Evolutionary conservation across 2,113 vertebrate genomes (phyloP), one percentile per base, ranked within the genome.

Genomic region (Stictonetta naevosa): DNA sequence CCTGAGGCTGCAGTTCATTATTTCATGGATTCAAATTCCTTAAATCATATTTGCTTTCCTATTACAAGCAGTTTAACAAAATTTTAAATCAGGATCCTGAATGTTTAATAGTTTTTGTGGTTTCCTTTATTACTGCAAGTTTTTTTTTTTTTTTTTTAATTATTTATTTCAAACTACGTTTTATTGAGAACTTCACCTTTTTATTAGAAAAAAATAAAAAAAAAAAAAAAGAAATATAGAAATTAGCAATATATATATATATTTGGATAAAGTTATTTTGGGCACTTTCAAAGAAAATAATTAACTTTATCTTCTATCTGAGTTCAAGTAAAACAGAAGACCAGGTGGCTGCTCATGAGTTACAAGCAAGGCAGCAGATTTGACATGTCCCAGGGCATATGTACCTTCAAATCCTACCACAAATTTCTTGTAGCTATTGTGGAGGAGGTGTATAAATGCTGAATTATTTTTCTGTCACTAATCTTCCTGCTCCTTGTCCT

Each of bases 231-330:
- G 28, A 72, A 29, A 66, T 11, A 3, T 28, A 19, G 15, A 81
- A 44, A 55, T 2, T n/a, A 26, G 5, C 63, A 59, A n/a, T 6
- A 0, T 13, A n/a, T 69, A n/a, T n/a, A n/a, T n/a, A n/a, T n/a
- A n/a, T 89, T 76, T 73, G 11, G 4, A 36, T 74, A 87, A 84
- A 56, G 18, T 26, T 44, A 31, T 52, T 44, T 48, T 52, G 40
- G 5, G 60, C 13, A 53, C 5, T 67, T 87, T 82, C 26, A 79
- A 40, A 33, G 18, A 34, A 6, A 66, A 17, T 74, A 44, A 78
- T 71, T 58, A 16, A 36, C 20, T 50, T 29, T 58, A 25, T 66
- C 2, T 26, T 60, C 17, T 31, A 23, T 28, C 5, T 77, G 36
- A 12, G 53, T 6, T 40, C 60, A 67, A 22, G 8, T 29, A 86